Conservation (phyloP, 2,113 vertebrate species). For the Rhizomys pruinosus region DNA sequence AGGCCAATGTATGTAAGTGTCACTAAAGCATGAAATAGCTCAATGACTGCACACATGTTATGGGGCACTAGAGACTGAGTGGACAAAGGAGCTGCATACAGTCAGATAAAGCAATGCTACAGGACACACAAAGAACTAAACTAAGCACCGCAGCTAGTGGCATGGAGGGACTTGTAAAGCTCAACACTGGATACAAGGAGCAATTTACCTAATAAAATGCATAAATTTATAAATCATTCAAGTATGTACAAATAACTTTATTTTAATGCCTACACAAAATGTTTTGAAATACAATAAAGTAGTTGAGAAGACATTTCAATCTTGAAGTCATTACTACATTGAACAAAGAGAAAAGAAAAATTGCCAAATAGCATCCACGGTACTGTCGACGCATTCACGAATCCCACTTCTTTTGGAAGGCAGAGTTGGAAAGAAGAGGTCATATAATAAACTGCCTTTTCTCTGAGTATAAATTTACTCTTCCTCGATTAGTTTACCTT, state of each 20-base stretch:
- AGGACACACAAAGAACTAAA: not conserved
- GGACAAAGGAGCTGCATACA: not conserved
- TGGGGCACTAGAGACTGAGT: not conserved
- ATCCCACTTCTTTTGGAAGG: slow-evolving; percentile 5
- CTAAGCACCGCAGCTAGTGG: not conserved
- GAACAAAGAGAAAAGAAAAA: not conserved
- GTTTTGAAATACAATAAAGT: not conserved
- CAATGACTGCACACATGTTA: not conserved
- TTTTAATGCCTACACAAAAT: not conserved
- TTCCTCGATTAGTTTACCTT: not conserved
- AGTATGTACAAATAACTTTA: not conserved
- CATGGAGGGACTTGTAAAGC: not conserved
- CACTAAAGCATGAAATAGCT: not conserved
- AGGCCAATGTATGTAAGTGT: not conserved
- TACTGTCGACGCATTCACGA: not conserved
- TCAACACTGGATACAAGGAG: not conserved
- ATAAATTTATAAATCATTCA: not conserved
- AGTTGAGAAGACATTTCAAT: not conserved
- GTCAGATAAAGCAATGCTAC: not conserved
- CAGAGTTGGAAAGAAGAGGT: slow-evolving; percentile 1
- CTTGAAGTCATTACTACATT: not conserved
- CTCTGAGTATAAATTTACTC: not conserved
- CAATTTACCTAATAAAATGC: not conserved
- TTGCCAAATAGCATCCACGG: not conserved
- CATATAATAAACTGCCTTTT: not conserved